Base-by-base conservation (phyloP, 2,888 invertebrate species). In the Sminthurides aquaticus region DNA sequence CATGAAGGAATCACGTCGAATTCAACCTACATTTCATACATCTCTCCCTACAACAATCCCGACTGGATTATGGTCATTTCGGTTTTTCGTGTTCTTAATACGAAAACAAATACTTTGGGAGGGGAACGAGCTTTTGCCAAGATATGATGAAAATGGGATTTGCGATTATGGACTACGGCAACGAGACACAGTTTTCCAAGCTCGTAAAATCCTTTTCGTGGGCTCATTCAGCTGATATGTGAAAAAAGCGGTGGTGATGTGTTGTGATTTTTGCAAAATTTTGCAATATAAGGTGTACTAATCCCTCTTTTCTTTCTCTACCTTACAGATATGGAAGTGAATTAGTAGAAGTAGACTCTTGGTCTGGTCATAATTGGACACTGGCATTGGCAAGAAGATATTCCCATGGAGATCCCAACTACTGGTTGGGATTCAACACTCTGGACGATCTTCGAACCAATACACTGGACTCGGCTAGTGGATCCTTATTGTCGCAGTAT, bases 401-500 rank as follows among this genome's bases (percentile, higher is more conserved):
- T 62, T 75, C 75, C 48, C 74, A 75, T 60, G 75, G 74, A 62
- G 71, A 78, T 69, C 75, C 76, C 49, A 87, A 88, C 77, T 94
- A 92, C 80, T 94, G 94, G 94, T 81, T 93, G 67, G 94, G 94
- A 64, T 83, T 93, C 75, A 90, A 91, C 57, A 90, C 93, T 43
- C 84, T 94, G 68, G 94, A 94, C 79, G 92, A 93, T 79, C 84
- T 95, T 63, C 84, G 91, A 78, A 95, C 94, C 57, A 94, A 94
- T 79, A 94, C 93, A n/a, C 82, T 95, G 69, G 93, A 94, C 81
- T 93, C 94, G 2, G 92, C 94, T 27, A 90, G 91, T 61, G 93
- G 93, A 62, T 86, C 89, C 69, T 82, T 93, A 75, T 90, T 93
- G 67, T 92, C 93, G 5, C 93, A 94, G 80, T 94, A 93, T 78